Evolutionary conservation across 1,140 invertebrate genomes (phyloP), one percentile per base, ranked within the genome.

Genomic region (Calephelis nemesis): DNA sequence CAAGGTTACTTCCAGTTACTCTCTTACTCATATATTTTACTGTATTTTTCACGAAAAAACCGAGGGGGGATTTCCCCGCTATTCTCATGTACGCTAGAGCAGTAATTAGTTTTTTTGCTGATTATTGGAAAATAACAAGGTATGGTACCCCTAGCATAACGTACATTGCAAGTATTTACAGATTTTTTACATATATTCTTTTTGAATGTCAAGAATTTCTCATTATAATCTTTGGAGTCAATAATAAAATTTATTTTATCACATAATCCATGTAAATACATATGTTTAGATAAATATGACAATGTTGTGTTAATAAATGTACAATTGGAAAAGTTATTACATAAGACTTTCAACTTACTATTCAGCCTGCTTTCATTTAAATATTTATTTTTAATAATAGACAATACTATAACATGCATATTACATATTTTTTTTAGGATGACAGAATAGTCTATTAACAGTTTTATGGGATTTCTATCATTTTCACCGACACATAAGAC

Each of bases 401-500:
- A 49, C 13, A 49, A 49, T 12, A 49, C n/a, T 49, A 49, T 49
- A 49, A 49, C 48, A 49, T 49, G 48, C 48, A 49, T n/a, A n/a
- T 49, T 49, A n/a, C 13, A n/a, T 49, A 49, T 1, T n/a, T 52
- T 52, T 19, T 15, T 52, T 52, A 52, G 6, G 10, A 52, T 52
- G 10, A 11, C 50, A 52, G 13, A 52, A 52, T 19, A 52, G 50
- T 52, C 12, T 52, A 52, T 52, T 52, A 52, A 52, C 13, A 52
- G 15, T 52, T 52, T 52, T 3, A 11, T 52, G 15, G 13, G 50
- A 7, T 52, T 52, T 52, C 11, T 52, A 15, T 52, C 49, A 52
- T 52, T 52, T 11, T 52, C 49, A 52, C 49, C 48, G n/a, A 49
- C 7, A 49, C 49, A 50, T 12, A 50, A 19, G 15, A 19, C n/a